Base-by-base conservation (phyloP, 2,113 vertebrate species). In the Panurus biarmicus region DNA sequence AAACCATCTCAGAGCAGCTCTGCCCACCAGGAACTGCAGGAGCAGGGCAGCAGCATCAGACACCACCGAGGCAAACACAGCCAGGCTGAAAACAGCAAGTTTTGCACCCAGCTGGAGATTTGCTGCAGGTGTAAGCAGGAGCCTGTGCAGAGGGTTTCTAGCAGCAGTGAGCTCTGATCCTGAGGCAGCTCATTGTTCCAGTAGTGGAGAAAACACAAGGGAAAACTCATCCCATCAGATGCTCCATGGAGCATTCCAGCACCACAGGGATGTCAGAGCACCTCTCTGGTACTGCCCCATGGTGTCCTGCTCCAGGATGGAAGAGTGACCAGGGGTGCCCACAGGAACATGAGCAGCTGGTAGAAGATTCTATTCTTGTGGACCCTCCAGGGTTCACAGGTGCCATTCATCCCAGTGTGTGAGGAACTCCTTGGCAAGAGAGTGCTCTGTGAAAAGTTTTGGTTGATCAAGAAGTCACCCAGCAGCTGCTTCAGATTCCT, bases 321-420 rank as follows among this genome's bases (percentile, higher is more conserved):
- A 61, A 22, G 23, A 40, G 28, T 23, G 42, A 6, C 76, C 7
- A 2, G 56, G 14, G 7, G 3, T 31, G 44, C 16, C 44, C 0
- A 0, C 72, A 84, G 50, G 28, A 29, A 25, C 33, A 64, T 0
- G 0, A 38, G 23, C 50, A 57, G 42, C 36, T 20, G 29, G 28
- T 6, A 19, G 11, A 19, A 8, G 16, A 57, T 18, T 23, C 24
- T 19, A 1, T 40, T 44, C 16, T n/a, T 16, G 15, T 28, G 25
- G 16, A 67, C 4, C 1, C 23, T 24, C 33, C 31, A 44, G 48
- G 16, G 29, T 42, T 36, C 45, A 31, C 0, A 0, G 17, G 12
- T 28, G 22, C 26, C 0, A 0, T 12, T 45, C 19, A 33, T 28
- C 11, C 14, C 67, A 18, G 10, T 3, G 24, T 5, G 20, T 2